phyloP scores from a whole-genome alignment of 2,113 vertebrate genomes.

The Hippoglossus stenolepis region DNA sequence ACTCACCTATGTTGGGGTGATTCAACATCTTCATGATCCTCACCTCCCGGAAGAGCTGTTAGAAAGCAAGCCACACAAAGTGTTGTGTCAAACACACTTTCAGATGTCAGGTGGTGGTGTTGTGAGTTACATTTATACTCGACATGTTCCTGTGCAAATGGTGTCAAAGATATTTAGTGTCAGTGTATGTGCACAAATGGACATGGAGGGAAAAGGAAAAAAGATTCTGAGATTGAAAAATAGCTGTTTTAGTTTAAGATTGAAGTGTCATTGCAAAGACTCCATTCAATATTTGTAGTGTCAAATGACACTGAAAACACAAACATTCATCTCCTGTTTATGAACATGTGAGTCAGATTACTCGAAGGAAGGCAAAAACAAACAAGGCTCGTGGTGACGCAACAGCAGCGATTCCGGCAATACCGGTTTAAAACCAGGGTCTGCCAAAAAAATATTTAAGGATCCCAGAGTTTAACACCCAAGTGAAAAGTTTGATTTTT shows the following conservation, averaged over 20 bases:
- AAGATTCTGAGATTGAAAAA: not conserved
- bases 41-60: slow-evolving; percentile 93
- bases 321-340: slow-evolving; percentile 20
- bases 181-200: not conserved
- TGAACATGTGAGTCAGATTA: slow-evolving; percentile 3
- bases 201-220: not conserved
- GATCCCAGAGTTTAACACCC: not conserved
- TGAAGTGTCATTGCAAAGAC: not conserved
- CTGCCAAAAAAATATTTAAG: not conserved
- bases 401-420: not conserved
- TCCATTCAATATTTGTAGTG: not conserved
- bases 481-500: not conserved
- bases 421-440: not conserved
- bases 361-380: slow-evolving; percentile 1
- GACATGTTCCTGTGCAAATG: not conserved
- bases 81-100: slow-evolving; percentile 2
- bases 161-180: not conserved
- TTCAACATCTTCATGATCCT: slow-evolving; percentile 97
- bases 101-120: not conserved
- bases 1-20: slow-evolving; percentile 96
- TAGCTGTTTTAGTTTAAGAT: too few species aligned
- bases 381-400: not conserved
- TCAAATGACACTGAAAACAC: not conserved
- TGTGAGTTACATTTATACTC: slow-evolving; percentile 13
- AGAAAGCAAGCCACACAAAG: slow-evolving; percentile 36